Evolutionary conservation across 2,113 vertebrate species (phyloP).

Genomic region (Diglossa brunneiventris): DNA sequence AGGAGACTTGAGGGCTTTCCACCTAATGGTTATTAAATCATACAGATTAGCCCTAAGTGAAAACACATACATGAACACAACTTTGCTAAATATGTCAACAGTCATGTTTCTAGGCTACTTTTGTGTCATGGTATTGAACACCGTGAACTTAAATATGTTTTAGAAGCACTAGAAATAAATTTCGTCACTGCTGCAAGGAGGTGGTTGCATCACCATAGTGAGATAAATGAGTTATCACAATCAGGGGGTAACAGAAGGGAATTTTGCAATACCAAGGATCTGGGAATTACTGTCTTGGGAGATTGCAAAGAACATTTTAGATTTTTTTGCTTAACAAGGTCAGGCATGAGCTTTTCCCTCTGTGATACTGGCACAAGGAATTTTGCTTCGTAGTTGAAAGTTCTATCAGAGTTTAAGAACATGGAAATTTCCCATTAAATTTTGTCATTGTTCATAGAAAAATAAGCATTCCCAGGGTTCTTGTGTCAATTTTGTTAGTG

Average conservation of each 20-base stretch:
- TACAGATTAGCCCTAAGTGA: background rate
- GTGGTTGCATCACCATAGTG: background rate
- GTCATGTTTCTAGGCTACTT: background rate
- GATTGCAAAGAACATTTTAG: background rate
- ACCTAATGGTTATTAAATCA: background rate
- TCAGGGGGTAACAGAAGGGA: background rate
- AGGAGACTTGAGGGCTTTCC: background rate
- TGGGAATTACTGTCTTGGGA: background rate
- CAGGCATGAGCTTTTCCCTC: background rate
- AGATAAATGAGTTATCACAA: background rate
- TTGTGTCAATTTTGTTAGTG: background rate
- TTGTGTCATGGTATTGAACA: background rate
- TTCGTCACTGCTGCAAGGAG: background rate
- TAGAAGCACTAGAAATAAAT: background rate
- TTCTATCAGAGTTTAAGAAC: background rate
- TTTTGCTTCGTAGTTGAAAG: background rate
- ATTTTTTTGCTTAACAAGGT: background rate
- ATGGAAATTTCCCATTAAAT: background rate
- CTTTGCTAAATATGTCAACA: background rate
- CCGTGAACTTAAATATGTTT: background rate
- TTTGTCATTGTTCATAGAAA: background rate
- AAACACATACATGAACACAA: background rate
- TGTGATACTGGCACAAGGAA: background rate
- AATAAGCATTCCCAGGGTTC: background rate
- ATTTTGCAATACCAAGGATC: constrained; percentile 1